Conservation (phyloP, 2,888 invertebrate genomes). For the Tiphia femorata region DNA sequence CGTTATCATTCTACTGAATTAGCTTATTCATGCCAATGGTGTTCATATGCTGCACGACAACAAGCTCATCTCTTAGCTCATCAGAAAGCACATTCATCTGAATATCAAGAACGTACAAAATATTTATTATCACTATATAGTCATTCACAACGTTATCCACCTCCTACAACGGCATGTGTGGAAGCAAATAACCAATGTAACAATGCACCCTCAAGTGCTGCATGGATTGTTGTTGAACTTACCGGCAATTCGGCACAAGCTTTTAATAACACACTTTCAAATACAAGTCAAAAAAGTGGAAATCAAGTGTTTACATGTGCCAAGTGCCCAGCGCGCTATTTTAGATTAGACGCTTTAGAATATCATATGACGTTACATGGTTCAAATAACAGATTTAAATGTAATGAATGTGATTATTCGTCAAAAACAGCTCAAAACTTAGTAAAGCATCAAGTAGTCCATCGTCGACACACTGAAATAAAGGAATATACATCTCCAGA, state of each 20-base stretch:
- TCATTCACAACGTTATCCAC: conserved; percentile 75
- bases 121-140: conserved; percentile 77
- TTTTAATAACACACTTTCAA: conserved; percentile 4
- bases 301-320: conserved; percentile 70
- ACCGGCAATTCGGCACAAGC: conserved; percentile 21
- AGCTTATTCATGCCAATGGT: conserved; percentile 80
- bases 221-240: conserved; percentile 62
- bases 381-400: conserved; percentile 75
- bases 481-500: conserved; percentile 32
- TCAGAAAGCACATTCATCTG: conserved; percentile 79
- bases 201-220: conserved; percentile 39
- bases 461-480: conserved; percentile 56
- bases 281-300: conserved; percentile 20
- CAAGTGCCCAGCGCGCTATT: conserved; percentile 81
- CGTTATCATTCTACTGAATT: conserved; percentile 77
- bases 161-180: conserved; percentile 72
- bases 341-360: conserved; percentile 78
- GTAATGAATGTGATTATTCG: conserved; percentile 79
- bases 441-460: conserved; percentile 75
- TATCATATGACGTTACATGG: conserved; percentile 80
- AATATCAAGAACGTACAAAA: conserved; percentile 84
- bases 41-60: conserved; percentile 82
- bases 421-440: conserved; percentile 79
- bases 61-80: conserved; percentile 79
- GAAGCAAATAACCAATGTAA: conserved; percentile 43